phyloP scores from a whole-genome alignment of 2,797 vertebrate genomes.

The Esox lucius region DNA sequence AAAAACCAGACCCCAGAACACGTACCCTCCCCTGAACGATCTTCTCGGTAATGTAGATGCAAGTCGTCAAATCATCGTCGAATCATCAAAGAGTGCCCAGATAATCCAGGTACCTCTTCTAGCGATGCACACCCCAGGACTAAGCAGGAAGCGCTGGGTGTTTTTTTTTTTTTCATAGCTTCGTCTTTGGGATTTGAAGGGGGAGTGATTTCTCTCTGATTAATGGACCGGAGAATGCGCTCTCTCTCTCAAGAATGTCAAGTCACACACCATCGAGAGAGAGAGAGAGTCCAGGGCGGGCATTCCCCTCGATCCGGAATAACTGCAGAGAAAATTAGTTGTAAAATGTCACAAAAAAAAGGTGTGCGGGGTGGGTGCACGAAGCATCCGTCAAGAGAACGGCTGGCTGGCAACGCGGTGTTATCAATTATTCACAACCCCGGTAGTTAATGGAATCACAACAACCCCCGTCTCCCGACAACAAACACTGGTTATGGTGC shows the following conservation, averaged over 20 bases:
- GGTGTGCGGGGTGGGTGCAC: constrained; percentile 30
- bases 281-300: neutral
- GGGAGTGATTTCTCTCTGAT: neutral
- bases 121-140: neutral
- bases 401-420: neutral
- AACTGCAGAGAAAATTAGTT: constrained; percentile 45
- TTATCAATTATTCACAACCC: constrained; percentile 27
- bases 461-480: neutral
- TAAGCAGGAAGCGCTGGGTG: neutral
- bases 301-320: constrained; percentile 30
- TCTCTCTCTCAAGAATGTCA: constrained; percentile 7
- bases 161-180: neutral
- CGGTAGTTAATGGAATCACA: constrained; percentile 5
- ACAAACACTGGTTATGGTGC: neutral
- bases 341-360: constrained; percentile 41
- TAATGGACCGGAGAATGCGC: constrained; percentile 6
- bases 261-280: constrained; percentile 15
- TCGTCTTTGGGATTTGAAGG: neutral
- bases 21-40: neutral
- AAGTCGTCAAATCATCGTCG: neutral
- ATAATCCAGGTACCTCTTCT: neutral
- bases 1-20: neutral
- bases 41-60: neutral
- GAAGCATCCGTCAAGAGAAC: constrained; percentile 43
- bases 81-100: neutral